A percentile compares a stretch with the other conserved stretches of the same genome.
These are phyloP conservation scores for Zonitis immaculata DNA, from an alignment of 2,888 invertebrate species.

Conservation along the genomic window DNA sequence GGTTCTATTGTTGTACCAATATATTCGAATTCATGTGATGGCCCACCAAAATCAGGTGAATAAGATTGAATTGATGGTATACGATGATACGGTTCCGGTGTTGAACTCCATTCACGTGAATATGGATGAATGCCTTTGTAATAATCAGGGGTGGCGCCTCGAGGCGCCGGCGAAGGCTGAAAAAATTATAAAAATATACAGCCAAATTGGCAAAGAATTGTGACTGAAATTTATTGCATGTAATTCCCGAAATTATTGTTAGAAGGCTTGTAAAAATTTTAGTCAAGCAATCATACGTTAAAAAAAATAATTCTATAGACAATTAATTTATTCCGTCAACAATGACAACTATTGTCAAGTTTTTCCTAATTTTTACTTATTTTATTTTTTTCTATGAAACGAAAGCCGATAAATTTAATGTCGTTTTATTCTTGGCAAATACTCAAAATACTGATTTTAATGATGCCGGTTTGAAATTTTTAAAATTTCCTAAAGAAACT, in stretches of 20 bases:
- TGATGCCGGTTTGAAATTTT: constrained; percentile 18
- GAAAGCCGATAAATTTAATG: constrained; percentile 19
- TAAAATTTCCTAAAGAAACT: constrained; percentile 25
- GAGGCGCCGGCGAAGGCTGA: constrained; percentile 54
- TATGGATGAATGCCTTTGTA: constrained; percentile 28
- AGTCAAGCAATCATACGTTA: too few relatives aligned
- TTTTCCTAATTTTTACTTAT: constrained; percentile 8
- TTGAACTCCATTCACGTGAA: constrained; percentile 22
- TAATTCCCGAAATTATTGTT: too few relatives aligned
- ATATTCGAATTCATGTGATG: constrained; percentile 61
- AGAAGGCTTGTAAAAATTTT: too few relatives aligned
- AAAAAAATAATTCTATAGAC: too few relatives aligned
- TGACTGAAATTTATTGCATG: too few relatives aligned
- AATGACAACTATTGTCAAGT: constrained; percentile 10
- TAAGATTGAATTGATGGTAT: constrained; percentile 36
- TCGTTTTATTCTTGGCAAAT: constrained; percentile 32
- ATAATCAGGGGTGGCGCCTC: constrained; percentile 49
- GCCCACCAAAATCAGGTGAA: constrained; percentile 45
- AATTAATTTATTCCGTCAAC: too few relatives aligned
- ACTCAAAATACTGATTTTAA: constrained; percentile 12
- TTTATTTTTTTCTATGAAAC: neutral
- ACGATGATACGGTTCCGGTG: constrained; percentile 40
- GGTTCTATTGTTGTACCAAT: constrained; percentile 76
- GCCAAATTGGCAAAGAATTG: too few relatives aligned
- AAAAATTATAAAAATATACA: too few relatives aligned